A percentile compares a stretch with the other conserved stretches of the same genome.
Conservation (phyloP, 2,888 invertebrate genomes). For the Ophonus ardosiacus region DNA sequence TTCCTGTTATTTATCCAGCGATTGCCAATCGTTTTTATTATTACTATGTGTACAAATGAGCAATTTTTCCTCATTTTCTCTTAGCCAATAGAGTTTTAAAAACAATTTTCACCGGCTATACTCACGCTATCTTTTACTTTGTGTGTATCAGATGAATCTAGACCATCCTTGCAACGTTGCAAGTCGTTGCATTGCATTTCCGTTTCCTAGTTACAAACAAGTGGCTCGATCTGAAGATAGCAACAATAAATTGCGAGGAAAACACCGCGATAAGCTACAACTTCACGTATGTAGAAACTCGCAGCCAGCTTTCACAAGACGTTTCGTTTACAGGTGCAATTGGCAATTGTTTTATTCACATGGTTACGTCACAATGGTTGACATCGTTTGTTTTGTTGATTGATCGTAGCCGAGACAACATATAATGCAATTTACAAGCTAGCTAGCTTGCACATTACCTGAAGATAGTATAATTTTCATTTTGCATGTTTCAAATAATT, state of each 20-base stretch:
- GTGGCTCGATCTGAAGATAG: slow-evolving; percentile 56
- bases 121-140: slow-evolving; percentile 29
- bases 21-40: slow-evolving; percentile 8
- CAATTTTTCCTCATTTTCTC: slow-evolving; percentile 7
- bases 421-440: not conserved
- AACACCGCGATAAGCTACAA: slow-evolving; percentile 17
- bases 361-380: slow-evolving; percentile 42
- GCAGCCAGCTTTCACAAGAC: slow-evolving; percentile 43
- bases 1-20: not conserved
- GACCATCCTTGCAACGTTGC: slow-evolving; percentile 54
- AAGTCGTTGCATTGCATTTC: slow-evolving; percentile 55
- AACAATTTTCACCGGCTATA: slow-evolving; percentile 22
- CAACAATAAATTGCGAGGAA: slow-evolving; percentile 55
- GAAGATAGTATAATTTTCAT: too few relatives aligned
- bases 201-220: slow-evolving; percentile 59
- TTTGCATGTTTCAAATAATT: too few relatives aligned
- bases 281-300: slow-evolving; percentile 27
- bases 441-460: not conserved
- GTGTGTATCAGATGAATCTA: slow-evolving; percentile 38
- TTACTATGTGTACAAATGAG: slow-evolving; percentile 13
- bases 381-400: slow-evolving; percentile 43
- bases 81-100: slow-evolving; percentile 33
- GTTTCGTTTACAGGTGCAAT: slow-evolving; percentile 53
- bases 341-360: slow-evolving; percentile 43
- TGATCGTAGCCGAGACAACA: not conserved